Evolutionary conservation across 2,888 invertebrate genomes (phyloP).

Genomic region (Lycia hirtaria): DNA sequence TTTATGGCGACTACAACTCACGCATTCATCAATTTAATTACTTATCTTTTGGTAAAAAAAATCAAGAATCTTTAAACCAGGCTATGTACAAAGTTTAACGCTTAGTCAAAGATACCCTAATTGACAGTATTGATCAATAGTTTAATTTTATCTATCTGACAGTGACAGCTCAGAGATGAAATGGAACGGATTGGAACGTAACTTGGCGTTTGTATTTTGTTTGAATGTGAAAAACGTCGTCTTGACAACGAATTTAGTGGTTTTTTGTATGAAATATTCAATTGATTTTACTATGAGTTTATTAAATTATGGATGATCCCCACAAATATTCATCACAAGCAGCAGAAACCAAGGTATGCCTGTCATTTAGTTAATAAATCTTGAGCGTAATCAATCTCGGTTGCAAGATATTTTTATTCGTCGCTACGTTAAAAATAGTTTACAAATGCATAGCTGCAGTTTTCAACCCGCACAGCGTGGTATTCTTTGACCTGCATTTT

Average conservation of each 20-base stretch:
- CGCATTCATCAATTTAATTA: no score
- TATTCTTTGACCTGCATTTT: constrained; percentile 34
- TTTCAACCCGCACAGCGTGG: constrained; percentile 45
- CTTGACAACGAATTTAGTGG: constrained; percentile 79
- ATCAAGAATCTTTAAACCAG: no score
- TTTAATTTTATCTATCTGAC: not conserved
- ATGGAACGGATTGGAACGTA: constrained; percentile 9
- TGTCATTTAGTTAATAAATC: constrained; percentile 18
- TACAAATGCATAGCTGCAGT: constrained; percentile 64
- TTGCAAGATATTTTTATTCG: constrained; percentile 64
- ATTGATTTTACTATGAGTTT: constrained; percentile 76
- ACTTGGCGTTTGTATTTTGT: constrained; percentile 63
- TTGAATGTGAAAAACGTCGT: constrained; percentile 74
- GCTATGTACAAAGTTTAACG: no score
- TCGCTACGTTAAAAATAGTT: constrained; percentile 69
- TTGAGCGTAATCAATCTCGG: constrained; percentile 44
- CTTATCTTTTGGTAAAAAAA: no score
- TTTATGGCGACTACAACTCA: no score
- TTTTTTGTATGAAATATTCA: constrained; percentile 63
- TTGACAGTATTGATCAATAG: not conserved
- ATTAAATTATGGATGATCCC: constrained; percentile 80
- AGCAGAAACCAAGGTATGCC: constrained; percentile 70
- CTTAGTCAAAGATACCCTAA: not conserved
- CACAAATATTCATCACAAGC: constrained; percentile 60
- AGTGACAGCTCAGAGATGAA: not conserved